phyloP scores from a whole-genome alignment of 1,140 invertebrate genomes.

The Papilio xuthus region DNA sequence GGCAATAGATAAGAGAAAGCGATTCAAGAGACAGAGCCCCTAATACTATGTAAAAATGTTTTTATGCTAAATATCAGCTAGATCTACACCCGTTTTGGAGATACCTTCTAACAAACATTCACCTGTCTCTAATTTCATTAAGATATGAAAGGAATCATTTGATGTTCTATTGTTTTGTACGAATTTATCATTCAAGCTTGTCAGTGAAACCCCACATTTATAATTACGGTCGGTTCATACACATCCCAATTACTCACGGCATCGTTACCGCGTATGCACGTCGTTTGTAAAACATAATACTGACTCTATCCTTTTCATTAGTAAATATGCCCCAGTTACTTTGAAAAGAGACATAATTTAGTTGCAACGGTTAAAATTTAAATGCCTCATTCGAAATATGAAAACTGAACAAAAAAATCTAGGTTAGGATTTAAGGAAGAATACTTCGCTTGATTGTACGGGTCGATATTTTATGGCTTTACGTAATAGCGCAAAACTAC shows the following conservation, averaged over 20 bases:
- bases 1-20: too few species aligned
- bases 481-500: too few species aligned
- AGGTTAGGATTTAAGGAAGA: not conserved
- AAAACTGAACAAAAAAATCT: not conserved
- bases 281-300: conserved; percentile 19
- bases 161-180: too few species aligned
- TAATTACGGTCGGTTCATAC: not conserved
- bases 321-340: not conserved
- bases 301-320: conserved; percentile 11
- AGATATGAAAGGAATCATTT: too few species aligned
- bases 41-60: too few species aligned
- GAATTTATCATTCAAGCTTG: not conserved
- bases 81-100: too few species aligned
- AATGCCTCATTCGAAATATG: not conserved
- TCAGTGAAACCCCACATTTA: not conserved
- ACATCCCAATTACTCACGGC: conserved; percentile 10
- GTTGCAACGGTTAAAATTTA: conserved; percentile 1
- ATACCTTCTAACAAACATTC: too few species aligned
- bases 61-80: too few species aligned
- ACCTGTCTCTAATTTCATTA: too few species aligned
- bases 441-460: not conserved
- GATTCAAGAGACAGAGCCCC: too few species aligned
- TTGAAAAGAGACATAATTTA: conserved; percentile 17
- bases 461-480: too few species aligned
- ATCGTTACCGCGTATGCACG: not conserved